phyloP scores from a whole-genome alignment of 2,888 invertebrate species.

The Myopa testacea region DNA sequence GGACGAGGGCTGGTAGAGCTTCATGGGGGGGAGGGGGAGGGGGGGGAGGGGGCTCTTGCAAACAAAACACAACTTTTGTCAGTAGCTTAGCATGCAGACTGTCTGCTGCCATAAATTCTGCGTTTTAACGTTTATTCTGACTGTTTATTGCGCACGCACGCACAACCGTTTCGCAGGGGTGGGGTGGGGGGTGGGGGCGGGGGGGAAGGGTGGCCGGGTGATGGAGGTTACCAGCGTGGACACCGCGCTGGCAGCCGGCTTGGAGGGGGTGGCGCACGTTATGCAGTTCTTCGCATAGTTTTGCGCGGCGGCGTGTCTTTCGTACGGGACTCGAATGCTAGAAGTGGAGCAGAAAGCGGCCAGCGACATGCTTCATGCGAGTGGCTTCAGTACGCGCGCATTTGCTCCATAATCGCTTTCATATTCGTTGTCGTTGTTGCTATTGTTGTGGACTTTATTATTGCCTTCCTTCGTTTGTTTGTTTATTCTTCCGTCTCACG shows the following conservation, averaged over 20 bases:
- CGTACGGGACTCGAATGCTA: background rate
- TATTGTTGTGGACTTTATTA: background rate
- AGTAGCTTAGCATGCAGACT: constrained; percentile 12
- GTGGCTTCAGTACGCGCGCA: constrained; percentile 13
- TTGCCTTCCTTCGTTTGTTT: background rate
- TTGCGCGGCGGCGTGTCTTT: background rate
- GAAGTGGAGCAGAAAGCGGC: constrained; percentile 3
- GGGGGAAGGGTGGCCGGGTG: background rate
- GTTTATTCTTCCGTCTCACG: constrained; percentile 14
- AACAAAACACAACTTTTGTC: constrained; percentile 1
- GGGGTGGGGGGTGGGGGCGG: background rate
- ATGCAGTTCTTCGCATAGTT: background rate
- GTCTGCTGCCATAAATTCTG: constrained; percentile 25
- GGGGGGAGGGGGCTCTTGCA: background rate
- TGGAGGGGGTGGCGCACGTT: background rate
- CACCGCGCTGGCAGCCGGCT: too few species aligned
- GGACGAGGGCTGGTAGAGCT: background rate
- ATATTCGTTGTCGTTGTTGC: constrained; percentile 4
- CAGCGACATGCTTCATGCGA: background rate
- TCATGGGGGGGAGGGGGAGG: background rate
- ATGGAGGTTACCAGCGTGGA: too few species aligned
- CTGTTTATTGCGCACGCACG: constrained; percentile 22
- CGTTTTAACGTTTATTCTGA: constrained; percentile 16
- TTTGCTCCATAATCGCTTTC: constrained; percentile 1
- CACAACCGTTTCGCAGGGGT: background rate